These are phyloP conservation scores for Pogonocichla stellata DNA, from an alignment of 2,113 vertebrate species.

Conservation along the genomic window DNA sequence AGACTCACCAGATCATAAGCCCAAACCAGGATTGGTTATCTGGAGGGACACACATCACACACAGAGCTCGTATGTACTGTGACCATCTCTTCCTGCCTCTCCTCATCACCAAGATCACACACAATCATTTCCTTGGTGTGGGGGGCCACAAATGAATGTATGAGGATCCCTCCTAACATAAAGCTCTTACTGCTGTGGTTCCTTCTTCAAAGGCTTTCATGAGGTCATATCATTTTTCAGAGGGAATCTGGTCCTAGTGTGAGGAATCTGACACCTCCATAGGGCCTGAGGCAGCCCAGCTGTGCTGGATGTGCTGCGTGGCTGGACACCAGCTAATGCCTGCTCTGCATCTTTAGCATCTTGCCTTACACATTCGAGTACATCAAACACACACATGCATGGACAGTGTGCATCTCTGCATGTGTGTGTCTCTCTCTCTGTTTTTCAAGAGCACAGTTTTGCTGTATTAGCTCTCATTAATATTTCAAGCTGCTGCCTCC, in stretches of 20 bases:
- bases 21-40: neutral
- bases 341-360: fast-evolving
- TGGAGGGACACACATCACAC: neutral
- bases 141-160: fast-evolving
- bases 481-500: neutral
- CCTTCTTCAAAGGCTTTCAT: neutral
- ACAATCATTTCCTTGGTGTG: neutral
- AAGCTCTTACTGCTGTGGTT: neutral
- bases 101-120: neutral
- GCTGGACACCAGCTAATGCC: neutral
- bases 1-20: neutral
- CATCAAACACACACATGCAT: neutral
- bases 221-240: neutral
- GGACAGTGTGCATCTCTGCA: neutral
- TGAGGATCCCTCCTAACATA: neutral
- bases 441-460: neutral
- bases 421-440: neutral
- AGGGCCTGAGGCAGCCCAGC: neutral
- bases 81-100: neutral
- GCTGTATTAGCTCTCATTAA: neutral
- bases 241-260: neutral
- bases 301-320: neutral
- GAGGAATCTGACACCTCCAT: neutral
- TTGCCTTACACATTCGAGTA: neutral
- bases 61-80: neutral